Percentiles rank a stretch among this genome's conserved stretches.
These are phyloP conservation scores for Notiomystis cincta DNA, from an alignment of 2,113 vertebrate genomes.

Conservation along the genomic window DNA sequence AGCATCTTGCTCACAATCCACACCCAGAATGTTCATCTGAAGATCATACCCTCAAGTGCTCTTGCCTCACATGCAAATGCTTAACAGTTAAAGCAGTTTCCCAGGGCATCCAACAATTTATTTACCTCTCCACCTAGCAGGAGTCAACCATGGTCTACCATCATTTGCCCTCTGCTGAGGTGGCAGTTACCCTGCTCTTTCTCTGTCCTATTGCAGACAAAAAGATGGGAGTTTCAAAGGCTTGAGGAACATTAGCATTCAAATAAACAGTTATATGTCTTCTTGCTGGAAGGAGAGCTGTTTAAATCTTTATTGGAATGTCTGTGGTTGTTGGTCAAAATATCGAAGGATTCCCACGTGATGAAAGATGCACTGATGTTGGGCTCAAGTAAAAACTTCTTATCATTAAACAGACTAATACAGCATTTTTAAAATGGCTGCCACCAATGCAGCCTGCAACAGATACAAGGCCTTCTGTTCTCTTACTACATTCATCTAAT, in stretches of 20 bases:
- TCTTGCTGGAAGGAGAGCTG: neutral
- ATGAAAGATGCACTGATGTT: neutral
- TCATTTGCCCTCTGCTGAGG: neutral
- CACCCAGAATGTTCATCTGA: neutral
- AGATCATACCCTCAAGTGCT: neutral
- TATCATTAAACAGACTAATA: neutral
- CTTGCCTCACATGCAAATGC: neutral
- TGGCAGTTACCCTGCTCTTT: neutral
- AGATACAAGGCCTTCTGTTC: neutral
- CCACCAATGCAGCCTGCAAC: neutral
- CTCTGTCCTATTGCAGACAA: neutral
- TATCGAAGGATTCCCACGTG: neutral
- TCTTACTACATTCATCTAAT: neutral
- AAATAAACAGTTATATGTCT: neutral
- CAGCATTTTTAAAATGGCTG: neutral
- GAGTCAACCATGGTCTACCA: neutral
- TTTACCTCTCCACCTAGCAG: neutral
- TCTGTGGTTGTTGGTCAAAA: neutral
- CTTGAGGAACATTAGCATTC: neutral
- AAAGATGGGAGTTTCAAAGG: neutral
- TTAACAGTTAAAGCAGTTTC: neutral
- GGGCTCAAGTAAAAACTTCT: neutral
- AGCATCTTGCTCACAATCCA: neutral
- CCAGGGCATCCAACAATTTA: neutral
- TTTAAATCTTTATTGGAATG: neutral